Conservation (phyloP, 2,888 invertebrate species). For the Lochmaea crataegi region DNA sequence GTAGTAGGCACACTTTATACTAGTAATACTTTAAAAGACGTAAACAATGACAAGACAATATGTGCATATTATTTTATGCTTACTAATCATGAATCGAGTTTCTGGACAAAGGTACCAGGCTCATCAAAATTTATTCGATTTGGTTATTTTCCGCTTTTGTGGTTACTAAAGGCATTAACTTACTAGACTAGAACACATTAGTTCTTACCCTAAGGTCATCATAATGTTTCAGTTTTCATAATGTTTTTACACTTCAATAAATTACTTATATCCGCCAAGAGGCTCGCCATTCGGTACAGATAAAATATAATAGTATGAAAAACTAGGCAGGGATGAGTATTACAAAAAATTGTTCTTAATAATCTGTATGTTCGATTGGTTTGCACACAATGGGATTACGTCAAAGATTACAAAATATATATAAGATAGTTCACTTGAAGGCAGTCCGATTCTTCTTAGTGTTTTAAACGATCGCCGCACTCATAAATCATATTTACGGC, state of each 20-base stretch:
- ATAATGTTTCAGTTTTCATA: constrained; percentile 10
- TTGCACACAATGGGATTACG: no score
- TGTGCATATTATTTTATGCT: constrained; percentile 1
- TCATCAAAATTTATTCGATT: constrained; percentile 26
- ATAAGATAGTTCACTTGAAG: no score
- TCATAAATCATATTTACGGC: no score
- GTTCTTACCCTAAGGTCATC: constrained; percentile 21
- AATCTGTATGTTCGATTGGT: no score
- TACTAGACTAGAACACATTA: constrained; percentile 32
- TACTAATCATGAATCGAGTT: constrained; percentile 10
- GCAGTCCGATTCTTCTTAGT: no score
- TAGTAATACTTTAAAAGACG: background rate
- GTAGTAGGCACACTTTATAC: background rate
- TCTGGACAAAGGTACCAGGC: constrained; percentile 11
- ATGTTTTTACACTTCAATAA: constrained; percentile 26
- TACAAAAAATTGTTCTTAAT: no score
- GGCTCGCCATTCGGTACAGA: background rate
- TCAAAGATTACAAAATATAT: no score
- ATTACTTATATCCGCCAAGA: constrained; percentile 1
- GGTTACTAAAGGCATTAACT: constrained; percentile 23
- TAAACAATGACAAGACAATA: constrained; percentile 11
- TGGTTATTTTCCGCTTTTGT: constrained; percentile 30
- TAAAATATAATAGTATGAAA: background rate
- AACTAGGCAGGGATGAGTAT: background rate
- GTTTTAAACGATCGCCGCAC: no score